phyloP scores from a whole-genome alignment of 2,113 vertebrate species.

The Oncorhynchus nerka region DNA sequence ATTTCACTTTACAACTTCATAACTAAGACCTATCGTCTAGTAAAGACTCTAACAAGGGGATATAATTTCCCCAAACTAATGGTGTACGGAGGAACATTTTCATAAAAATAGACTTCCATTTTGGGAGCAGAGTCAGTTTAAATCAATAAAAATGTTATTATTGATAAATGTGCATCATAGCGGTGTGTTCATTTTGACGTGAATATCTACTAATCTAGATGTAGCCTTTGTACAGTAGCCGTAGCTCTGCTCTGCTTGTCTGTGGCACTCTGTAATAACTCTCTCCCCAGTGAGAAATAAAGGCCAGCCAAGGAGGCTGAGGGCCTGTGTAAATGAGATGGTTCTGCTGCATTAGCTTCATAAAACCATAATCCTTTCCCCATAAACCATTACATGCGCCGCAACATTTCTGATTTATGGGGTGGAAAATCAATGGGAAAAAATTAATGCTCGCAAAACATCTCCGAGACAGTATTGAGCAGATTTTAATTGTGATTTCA shows the following conservation, averaged over 20 bases:
- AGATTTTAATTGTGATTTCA: conserved; percentile 99
- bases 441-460: conserved; percentile 94
- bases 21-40: background rate
- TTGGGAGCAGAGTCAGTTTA: background rate
- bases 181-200: conserved; percentile 1
- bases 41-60: background rate
- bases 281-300: background rate
- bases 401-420: conserved; percentile 97
- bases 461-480: conserved; percentile 98
- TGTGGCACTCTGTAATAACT: conserved; percentile 46
- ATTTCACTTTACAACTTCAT: conserved; percentile 1
- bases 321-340: conserved; percentile 86
- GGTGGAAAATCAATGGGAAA: conserved; percentile 87
- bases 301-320: conserved; percentile 42
- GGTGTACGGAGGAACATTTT: too few relatives aligned
- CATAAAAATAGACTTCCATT: too few relatives aligned
- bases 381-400: conserved; percentile 91
- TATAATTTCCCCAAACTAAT: background rate
- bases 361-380: conserved; percentile 95
- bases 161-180: conserved; percentile 26
- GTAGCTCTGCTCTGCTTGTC: conserved; percentile 28
- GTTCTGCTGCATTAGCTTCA: conserved; percentile 97
- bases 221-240: conserved; percentile 44
- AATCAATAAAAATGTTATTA: conserved; percentile 31
- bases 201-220: conserved; percentile 27